Percentiles rank a stretch among this genome's conserved stretches.
phyloP scores from a whole-genome alignment of 1,140 invertebrate genomes.

The Drosophila mayri region DNA sequence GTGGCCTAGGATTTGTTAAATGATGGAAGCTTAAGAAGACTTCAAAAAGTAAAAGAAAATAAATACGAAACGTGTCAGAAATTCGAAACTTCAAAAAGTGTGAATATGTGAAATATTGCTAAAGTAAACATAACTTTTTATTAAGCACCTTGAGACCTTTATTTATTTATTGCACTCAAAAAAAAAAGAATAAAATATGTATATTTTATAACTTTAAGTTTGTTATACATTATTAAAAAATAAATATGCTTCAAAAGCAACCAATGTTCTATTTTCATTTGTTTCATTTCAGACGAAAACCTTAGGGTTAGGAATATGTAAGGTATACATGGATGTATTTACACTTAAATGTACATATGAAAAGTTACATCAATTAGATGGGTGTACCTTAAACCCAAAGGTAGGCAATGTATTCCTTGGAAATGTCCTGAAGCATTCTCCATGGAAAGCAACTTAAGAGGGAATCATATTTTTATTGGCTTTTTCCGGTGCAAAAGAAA shows the following conservation, averaged over 20 bases:
- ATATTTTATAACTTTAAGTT: too few species aligned
- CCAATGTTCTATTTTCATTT: not conserved
- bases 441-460: not conserved
- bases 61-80: slow-evolving; percentile 5
- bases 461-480: slow-evolving; percentile 50
- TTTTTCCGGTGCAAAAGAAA: not conserved
- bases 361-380: not conserved
- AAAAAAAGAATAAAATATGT: too few species aligned
- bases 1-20: slow-evolving; percentile 3
- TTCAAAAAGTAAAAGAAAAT: not conserved
- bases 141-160: not conserved
- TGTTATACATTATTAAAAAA: too few species aligned
- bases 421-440: not conserved
- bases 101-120: not conserved
- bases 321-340: not conserved
- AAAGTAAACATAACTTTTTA: slow-evolving; percentile 3
- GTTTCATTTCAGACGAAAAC: not conserved
- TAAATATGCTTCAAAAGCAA: not conserved
- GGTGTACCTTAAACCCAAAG: not conserved
- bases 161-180: too few species aligned
- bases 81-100: not conserved
- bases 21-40: slow-evolving; percentile 2
- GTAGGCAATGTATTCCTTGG: not conserved
- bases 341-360: not conserved
- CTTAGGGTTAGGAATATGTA: not conserved